Base-by-base conservation (phyloP, 2,797 vertebrate species). In the Galago senegalensis region DNA sequence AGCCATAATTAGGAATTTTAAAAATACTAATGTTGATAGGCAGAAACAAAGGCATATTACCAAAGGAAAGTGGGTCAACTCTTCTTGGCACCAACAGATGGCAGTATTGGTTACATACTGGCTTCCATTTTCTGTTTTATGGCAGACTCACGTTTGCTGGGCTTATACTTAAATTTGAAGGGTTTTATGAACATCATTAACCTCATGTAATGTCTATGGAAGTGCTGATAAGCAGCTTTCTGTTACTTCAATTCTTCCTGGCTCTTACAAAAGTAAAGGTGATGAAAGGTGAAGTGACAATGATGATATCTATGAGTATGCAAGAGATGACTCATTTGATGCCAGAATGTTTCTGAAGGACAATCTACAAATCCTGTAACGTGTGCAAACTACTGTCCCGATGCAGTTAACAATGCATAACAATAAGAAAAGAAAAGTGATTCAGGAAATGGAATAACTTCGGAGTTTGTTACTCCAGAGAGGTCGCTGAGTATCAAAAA, bases 81-180 rank as follows among this genome's bases (percentile, higher is more conserved):
- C 61, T 89, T 67, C 20, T 46, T 90, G 34, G 56, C 56, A 89
- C 86, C 86, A 83, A 96, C n/a, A 91, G 91, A 72, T 97, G 96
- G 91, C 18, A 0, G 29, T 91, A 75, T 97, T 88, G 70, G 23
- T 94, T 85, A 60, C 37, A 11, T 40, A 82, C 31, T 46, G 49
- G 25, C 25, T 49, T 82, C 25, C 34, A 3, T 93, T 94, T 96
- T 84, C 58, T 40, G 31, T 75, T 92, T 27, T 69, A 0, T 69
- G 56, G 67, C 46, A 70, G 43, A 61, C 49, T 87, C 6, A 7
- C 9, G 49, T 83, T 97, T 84, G 60, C 69, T 90, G 58, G 60
- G 23, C 56, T 84, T 88, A 3, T 69, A 34, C 25, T 72, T 93
- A 83, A 87, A 90, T 73, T 94, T 84, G 61, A 95, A 3, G 16